phyloP scores from a whole-genome alignment of 2,113 vertebrate species.

The Chlamydotis undulata region DNA sequence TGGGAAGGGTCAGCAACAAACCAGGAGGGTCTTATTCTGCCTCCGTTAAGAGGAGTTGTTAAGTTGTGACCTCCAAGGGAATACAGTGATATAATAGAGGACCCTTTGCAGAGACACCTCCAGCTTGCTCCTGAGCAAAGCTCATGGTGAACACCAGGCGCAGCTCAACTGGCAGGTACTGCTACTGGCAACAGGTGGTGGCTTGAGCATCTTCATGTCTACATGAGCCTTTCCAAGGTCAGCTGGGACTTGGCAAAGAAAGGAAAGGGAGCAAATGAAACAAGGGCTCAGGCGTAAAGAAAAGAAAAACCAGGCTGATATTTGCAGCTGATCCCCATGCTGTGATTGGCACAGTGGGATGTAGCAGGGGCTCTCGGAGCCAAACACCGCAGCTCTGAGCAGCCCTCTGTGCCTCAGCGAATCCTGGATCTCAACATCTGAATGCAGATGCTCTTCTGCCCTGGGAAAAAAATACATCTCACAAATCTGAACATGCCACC shows the following conservation, averaged over 20 bases:
- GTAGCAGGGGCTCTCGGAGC: neutral
- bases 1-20: neutral
- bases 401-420: neutral
- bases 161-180: neutral
- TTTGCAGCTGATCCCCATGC: neutral
- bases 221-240: neutral
- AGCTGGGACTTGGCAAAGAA: neutral
- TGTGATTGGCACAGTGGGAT: accelerated
- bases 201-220: neutral
- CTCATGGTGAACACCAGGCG: neutral
- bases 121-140: neutral
- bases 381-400: neutral
- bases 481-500: neutral
- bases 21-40: neutral
- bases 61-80: neutral
- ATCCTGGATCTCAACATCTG: neutral
- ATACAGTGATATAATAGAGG: accelerated
- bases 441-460: neutral
- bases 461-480: neutral
- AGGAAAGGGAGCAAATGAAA: neutral
- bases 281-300: neutral
- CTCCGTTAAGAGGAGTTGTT: neutral
- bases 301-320: neutral
- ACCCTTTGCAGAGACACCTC: neutral
- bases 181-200: neutral